These are phyloP conservation scores for Lanius ludovicianus DNA, from an alignment of 2,113 vertebrate genomes.

Conservation along the genomic window DNA sequence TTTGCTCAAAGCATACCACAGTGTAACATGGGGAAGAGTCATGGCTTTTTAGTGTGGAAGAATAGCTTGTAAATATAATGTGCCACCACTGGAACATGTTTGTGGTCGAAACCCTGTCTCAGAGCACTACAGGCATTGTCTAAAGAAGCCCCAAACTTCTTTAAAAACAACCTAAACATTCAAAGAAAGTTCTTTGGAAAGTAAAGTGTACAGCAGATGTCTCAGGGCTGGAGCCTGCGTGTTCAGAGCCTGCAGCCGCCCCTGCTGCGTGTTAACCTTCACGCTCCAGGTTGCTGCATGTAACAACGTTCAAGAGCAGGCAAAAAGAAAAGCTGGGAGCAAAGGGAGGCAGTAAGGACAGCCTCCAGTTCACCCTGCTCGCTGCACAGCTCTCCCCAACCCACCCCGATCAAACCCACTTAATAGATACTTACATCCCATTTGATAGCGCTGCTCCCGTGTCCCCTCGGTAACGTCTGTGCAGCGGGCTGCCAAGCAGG, in stretches of 20 bases:
- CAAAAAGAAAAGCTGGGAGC: background rate
- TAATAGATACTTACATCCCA: conserved; percentile 23
- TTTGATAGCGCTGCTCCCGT: background rate
- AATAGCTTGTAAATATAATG: background rate
- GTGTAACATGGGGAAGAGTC: background rate
- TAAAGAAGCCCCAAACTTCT: background rate
- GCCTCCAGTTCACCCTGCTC: background rate
- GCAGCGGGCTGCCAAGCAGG: conserved; percentile 42
- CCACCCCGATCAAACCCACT: background rate
- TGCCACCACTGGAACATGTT: background rate
- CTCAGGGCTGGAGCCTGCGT: background rate
- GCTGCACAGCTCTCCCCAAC: background rate
- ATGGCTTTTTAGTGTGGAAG: background rate
- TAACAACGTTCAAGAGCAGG: accelerated
- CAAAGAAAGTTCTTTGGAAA: background rate
- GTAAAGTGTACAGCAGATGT: background rate
- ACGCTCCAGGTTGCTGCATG: accelerated
- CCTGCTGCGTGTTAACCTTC: background rate
- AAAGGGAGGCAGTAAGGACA: background rate
- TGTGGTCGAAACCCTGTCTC: background rate
- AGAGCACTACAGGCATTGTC: background rate
- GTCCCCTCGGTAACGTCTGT: background rate
- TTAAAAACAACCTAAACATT: background rate
- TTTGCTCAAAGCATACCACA: background rate
- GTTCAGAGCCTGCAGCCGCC: background rate